Evolutionary conservation across 2,113 vertebrate species (phyloP).

Genomic region (Perca flavescens): DNA sequence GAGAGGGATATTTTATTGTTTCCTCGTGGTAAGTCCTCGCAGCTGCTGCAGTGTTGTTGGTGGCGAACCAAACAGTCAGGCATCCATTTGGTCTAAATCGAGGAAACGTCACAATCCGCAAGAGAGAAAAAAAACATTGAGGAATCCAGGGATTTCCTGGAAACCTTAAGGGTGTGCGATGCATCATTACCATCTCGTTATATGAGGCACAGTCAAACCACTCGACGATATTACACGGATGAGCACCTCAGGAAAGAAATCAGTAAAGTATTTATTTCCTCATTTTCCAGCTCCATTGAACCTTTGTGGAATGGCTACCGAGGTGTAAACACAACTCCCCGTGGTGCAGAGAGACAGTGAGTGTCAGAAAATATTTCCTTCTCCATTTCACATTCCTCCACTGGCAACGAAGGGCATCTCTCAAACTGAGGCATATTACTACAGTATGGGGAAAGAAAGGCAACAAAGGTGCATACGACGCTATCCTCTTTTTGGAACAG

Average conservation of each 20-base stretch:
- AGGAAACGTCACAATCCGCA: slow-evolving; percentile 18
- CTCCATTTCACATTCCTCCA: slow-evolving; percentile 19
- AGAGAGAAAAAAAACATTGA: not conserved
- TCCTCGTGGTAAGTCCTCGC: slow-evolving; percentile 55
- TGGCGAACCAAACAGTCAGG: slow-evolving; percentile 1
- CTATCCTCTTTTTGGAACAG: slow-evolving; percentile 34
- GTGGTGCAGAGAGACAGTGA: slow-evolving; percentile 10
- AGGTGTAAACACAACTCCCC: slow-evolving; percentile 35
- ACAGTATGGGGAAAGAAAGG: not conserved
- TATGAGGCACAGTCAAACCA: slow-evolving; percentile 23
- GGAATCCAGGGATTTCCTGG: slow-evolving; percentile 19
- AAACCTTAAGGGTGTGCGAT: slow-evolving; percentile 16
- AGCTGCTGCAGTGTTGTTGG: slow-evolving; percentile 52
- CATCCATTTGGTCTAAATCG: slow-evolving; percentile 37
- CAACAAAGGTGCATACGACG: not conserved
- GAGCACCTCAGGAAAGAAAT: slow-evolving; percentile 36
- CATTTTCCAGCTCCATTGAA: slow-evolving; percentile 48
- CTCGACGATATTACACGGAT: slow-evolving; percentile 4
- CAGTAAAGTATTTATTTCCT: slow-evolving; percentile 42
- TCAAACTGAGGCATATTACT: slow-evolving; percentile 6
- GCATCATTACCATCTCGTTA: slow-evolving; percentile 9
- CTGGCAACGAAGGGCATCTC: slow-evolving; percentile 7
- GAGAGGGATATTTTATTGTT: slow-evolving; percentile 56
- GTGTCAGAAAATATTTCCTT: not conserved
- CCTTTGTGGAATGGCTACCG: not conserved